phyloP scores from a whole-genome alignment of 1,140 invertebrate species.

The Scaptomyza pallida region DNA sequence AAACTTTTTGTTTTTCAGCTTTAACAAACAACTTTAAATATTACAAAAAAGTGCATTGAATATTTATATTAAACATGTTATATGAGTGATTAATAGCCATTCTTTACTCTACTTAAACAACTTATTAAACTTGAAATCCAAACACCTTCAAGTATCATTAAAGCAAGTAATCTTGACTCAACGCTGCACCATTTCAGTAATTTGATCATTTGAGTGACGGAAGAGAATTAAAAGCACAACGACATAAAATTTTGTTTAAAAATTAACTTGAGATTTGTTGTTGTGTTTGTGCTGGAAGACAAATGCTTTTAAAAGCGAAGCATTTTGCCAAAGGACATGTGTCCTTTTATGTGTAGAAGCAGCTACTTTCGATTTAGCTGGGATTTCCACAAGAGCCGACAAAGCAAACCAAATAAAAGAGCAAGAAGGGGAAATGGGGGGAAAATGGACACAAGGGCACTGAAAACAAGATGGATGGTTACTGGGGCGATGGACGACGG shows the following conservation, averaged over 20 bases:
- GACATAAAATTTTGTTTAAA: slow-evolving; percentile 51
- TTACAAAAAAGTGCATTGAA: no score
- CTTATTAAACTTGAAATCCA: background rate
- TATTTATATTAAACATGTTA: no score
- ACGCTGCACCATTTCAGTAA: slow-evolving; percentile 22
- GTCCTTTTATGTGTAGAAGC: slow-evolving; percentile 57
- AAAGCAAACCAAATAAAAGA: slow-evolving; percentile 47
- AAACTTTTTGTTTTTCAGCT: slow-evolving; percentile 19
- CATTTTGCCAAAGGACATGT: slow-evolving; percentile 69
- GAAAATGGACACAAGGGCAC: background rate
- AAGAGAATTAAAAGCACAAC: slow-evolving; percentile 28
- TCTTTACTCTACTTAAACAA: no score
- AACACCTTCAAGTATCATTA: background rate
- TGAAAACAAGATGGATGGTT: slow-evolving; percentile 4
- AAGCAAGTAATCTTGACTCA: background rate
- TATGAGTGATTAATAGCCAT: no score
- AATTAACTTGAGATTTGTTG: slow-evolving; percentile 61
- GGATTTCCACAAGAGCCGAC: slow-evolving; percentile 39
- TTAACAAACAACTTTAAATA: background rate
- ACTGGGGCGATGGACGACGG: background rate
- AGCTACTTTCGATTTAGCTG: slow-evolving; percentile 61
- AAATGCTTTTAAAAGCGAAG: slow-evolving; percentile 73
- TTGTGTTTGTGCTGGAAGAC: slow-evolving; percentile 42
- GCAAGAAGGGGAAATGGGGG: slow-evolving; percentile 1
- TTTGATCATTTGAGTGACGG: slow-evolving; percentile 28